Evolutionary conservation across 2,888 invertebrate genomes (phyloP).

Genomic region (Scaptomyza reducta): DNA sequence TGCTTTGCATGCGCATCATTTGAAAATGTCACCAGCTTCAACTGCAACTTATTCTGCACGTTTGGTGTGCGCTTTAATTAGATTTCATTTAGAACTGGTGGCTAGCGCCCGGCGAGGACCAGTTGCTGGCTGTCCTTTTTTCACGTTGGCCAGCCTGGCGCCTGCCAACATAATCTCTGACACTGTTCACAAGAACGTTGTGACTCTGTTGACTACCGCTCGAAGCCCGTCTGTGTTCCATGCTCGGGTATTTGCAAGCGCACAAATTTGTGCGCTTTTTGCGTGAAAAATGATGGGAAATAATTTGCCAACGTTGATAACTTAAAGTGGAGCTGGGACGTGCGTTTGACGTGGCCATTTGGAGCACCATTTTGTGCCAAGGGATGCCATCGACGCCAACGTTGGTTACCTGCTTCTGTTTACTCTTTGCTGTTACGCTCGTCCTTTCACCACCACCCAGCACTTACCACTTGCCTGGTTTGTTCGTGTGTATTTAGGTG

Average conservation of each 20-base stretch:
- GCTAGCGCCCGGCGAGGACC: constrained; percentile 17
- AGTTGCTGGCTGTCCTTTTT: constrained; percentile 21
- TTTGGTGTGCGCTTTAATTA: constrained; percentile 67
- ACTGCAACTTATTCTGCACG: constrained; percentile 54
- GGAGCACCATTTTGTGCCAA: constrained; percentile 50
- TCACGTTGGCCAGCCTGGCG: constrained; percentile 6
- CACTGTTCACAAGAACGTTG: constrained; percentile 56
- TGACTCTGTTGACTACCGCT: constrained; percentile 24
- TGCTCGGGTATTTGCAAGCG: constrained; percentile 27
- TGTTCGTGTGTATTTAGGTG: constrained; percentile 66
- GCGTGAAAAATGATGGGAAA: constrained; percentile 77
- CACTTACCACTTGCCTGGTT: neutral
- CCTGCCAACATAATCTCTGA: constrained; percentile 19
- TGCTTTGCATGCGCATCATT: constrained; percentile 11
- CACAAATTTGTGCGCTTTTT: constrained; percentile 66
- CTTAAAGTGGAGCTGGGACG: constrained; percentile 64
- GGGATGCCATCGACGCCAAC: constrained; percentile 10
- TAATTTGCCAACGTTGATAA: constrained; percentile 62
- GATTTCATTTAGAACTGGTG: constrained; percentile 63
- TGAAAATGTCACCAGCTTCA: constrained; percentile 27
- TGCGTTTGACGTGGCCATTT: constrained; percentile 74
- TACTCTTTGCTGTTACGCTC: constrained; percentile 38
- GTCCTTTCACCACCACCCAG: neutral
- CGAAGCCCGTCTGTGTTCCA: constrained; percentile 3
- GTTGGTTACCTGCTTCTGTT: constrained; percentile 37